Percentiles rank a stretch among this genome's conserved stretches.
Conservation (phyloP, 2,113 vertebrate species). For the Melozone crissalis region DNA sequence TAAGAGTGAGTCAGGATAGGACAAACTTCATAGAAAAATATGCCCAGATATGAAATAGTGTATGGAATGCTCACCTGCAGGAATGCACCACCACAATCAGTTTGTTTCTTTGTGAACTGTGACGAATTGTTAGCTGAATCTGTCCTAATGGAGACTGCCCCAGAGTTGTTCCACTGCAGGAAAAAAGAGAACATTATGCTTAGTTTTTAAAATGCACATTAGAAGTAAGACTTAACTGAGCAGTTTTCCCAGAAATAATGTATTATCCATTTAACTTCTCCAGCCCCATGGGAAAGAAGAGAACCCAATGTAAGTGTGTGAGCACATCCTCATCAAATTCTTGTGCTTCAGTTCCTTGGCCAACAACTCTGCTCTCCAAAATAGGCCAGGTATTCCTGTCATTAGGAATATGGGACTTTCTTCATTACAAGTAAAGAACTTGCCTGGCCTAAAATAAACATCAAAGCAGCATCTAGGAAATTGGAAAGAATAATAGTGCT, state of each 20-base stretch:
- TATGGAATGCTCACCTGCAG: slow-evolving; percentile 83
- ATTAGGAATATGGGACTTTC: background rate
- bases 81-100: slow-evolving; percentile 91
- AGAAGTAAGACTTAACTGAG: background rate
- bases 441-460: background rate
- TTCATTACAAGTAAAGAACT: background rate
- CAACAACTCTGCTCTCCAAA: background rate
- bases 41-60: background rate
- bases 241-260: background rate
- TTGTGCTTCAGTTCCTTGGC: background rate
- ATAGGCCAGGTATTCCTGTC: background rate
- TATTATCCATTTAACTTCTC: background rate
- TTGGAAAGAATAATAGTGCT: background rate
- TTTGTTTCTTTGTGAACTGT: slow-evolving; percentile 94
- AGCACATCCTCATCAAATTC: background rate
- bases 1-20: background rate
- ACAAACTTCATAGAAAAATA: background rate
- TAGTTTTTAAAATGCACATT: background rate
- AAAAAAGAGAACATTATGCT: background rate
- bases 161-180: slow-evolving; percentile 85
- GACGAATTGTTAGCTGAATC: slow-evolving; percentile 90
- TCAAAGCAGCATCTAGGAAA: background rate
- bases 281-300: background rate
- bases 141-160: slow-evolving; percentile 88
- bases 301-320: fast-evolving